A percentile compares a stretch with the other conserved stretches of the same genome.
phyloP scores from a whole-genome alignment of 2,888 invertebrate genomes.

The Lottia gigantea region DNA sequence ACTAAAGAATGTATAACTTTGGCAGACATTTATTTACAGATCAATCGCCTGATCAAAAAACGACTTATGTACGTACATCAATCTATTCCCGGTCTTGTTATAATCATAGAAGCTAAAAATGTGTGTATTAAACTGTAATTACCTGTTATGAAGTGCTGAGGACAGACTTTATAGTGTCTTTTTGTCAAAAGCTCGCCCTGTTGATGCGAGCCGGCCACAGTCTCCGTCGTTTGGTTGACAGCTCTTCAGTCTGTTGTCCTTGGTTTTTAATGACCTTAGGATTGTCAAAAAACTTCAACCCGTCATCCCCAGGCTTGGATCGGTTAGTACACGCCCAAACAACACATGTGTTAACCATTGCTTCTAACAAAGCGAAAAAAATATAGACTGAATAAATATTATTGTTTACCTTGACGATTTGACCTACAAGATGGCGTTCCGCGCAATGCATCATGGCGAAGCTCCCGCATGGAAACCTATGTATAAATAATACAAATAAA shows the following conservation, averaged over 20 bases:
- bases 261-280: slow-evolving; percentile 19
- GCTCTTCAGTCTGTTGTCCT: slow-evolving; percentile 17
- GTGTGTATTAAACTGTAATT: background rate
- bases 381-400: background rate
- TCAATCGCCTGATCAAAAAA: too few species aligned
- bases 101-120: background rate
- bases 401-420: background rate
- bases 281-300: slow-evolving; percentile 12
- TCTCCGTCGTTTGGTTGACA: slow-evolving; percentile 16
- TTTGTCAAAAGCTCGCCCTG: slow-evolving; percentile 14
- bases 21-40: too few species aligned
- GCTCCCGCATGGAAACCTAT: too few species aligned
- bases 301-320: background rate
- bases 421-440: background rate
- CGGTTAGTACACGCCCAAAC: slow-evolving; percentile 20
- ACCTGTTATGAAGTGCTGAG: slow-evolving; percentile 23
- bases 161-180: slow-evolving; percentile 23
- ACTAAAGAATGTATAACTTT: too few species aligned
- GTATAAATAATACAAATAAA: too few species aligned
- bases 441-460: background rate
- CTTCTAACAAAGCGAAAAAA: background rate
- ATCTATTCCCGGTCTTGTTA: background rate
- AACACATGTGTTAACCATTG: slow-evolving; percentile 23
- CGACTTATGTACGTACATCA: background rate
- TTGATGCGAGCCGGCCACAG: slow-evolving; percentile 20